Evolutionary conservation across 1,140 invertebrate genomes (phyloP).

Genomic region (Portunus trituberculatus): DNA sequence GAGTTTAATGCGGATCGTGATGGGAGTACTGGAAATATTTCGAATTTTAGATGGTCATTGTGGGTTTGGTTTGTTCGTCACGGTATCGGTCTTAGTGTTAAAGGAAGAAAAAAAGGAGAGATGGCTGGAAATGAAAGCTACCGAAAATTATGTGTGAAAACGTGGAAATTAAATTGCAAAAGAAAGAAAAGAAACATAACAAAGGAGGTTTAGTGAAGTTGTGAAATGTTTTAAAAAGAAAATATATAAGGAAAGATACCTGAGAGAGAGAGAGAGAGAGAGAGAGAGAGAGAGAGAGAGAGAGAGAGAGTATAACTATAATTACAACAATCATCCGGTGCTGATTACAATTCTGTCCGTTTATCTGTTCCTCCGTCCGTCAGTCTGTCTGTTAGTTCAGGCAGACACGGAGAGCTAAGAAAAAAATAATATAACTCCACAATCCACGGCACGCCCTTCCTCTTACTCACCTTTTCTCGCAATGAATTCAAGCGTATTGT

Average conservation of each 20-base stretch:
- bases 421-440: not conserved
- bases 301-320: not conserved
- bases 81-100: too few species aligned
- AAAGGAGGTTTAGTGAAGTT: not conserved
- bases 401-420: not conserved
- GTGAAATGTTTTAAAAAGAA: not conserved
- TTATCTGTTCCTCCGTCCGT: not conserved
- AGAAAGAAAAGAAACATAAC: not conserved
- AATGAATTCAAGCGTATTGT: not conserved
- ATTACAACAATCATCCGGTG: not conserved
- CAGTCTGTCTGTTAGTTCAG: not conserved
- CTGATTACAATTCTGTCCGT: not conserved
- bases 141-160: not conserved
- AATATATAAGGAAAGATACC: not conserved
- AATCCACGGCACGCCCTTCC: not conserved
- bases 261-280: not conserved
- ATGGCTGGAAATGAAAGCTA: too few species aligned
- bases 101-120: too few species aligned
- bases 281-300: slow-evolving; percentile 20
- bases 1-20: too few species aligned
- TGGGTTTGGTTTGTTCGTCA: too few species aligned
- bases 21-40: too few species aligned
- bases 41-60: too few species aligned
- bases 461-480: not conserved
- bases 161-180: not conserved